Evolutionary conservation across 2,888 invertebrate genomes (phyloP).

Genomic region (Aphodius sticticus): DNA sequence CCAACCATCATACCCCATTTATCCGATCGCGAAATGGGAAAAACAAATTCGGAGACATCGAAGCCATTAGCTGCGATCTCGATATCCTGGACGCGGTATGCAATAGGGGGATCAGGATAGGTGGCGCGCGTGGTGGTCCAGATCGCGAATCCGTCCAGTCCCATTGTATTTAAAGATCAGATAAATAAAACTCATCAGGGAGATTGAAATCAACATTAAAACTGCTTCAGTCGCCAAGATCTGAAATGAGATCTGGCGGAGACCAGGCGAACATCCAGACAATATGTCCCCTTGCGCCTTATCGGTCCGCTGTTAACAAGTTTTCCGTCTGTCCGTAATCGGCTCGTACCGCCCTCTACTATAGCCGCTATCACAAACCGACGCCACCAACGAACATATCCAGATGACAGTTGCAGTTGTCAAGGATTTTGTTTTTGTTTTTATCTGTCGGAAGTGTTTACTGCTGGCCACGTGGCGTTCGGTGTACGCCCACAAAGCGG

Average conservation of each 20-base stretch:
- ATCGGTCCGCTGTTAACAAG: slow-evolving; percentile 59
- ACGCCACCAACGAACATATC: neutral
- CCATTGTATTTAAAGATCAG: slow-evolving; percentile 35
- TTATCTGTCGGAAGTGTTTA: neutral
- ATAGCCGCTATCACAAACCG: neutral
- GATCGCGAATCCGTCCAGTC: slow-evolving; percentile 5
- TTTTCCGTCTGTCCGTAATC: slow-evolving; percentile 52
- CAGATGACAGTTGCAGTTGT: slow-evolving; percentile 17
- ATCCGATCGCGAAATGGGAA: neutral
- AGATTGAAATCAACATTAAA: slow-evolving; percentile 62
- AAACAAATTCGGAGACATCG: slow-evolving; percentile 22
- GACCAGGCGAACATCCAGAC: slow-evolving; percentile 58
- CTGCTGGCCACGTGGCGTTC: neutral
- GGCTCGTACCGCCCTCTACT: neutral
- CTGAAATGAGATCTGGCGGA: slow-evolving; percentile 57
- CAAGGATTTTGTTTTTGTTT: slow-evolving; percentile 21
- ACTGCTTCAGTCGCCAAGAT: slow-evolving; percentile 54
- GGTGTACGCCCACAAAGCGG: neutral
- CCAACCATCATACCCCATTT: neutral
- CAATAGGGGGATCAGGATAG: slow-evolving; percentile 11
- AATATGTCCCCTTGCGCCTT: slow-evolving; percentile 57
- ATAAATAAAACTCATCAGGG: slow-evolving; percentile 61
- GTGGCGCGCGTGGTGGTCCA: slow-evolving; percentile 5
- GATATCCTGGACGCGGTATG: neutral
- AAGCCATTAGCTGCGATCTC: slow-evolving; percentile 6